Base-by-base conservation (phyloP, 2,888 invertebrate species). In the Melipona beecheii region DNA sequence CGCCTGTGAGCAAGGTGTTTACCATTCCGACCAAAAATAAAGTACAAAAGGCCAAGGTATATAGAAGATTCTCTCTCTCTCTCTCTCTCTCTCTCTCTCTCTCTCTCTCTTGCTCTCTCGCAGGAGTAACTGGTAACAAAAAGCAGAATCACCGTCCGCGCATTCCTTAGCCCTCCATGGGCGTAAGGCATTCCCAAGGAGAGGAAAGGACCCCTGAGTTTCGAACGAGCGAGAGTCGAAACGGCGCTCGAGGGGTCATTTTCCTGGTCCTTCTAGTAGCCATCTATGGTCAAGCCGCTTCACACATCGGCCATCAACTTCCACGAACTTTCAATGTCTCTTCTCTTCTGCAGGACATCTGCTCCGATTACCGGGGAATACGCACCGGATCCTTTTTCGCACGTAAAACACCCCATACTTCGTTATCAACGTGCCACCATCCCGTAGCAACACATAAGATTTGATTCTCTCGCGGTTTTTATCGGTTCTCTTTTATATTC, bases 1-100 rank as follows among this genome's bases (percentile, higher is more conserved):
- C 93, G 93, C 93, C 93, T 93, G 88, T 92, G 93, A 93, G 93
- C 93, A 93, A 93, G 93, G 94, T 94, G 93, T 94, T 93, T 93
- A 93, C 93, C 93, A 93, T 94, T 93, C 91, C 87, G 90, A 87
- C 91, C 89, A 91, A 93, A 93, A 93, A 93, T 93, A 92, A 93
- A 93, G 91, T 91, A 92, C 91, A 92, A 92, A 60, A 91, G 89
- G 79, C 83, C 75, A 49, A 54, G 72, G 60, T 56, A 64, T 43
- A 69, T 17, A 31, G 11, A 27, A 54, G 52, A 68, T 76, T 86
- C 82, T 80, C 49, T 82, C 89, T 78, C 89, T 36, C 36, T 36
- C 36, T 36, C 36, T 36, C 36, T 36, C 36, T 36, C 36, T 36
- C 36, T 36, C 36, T 36, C 36, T 36, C 36, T 36, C 9, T 36